phyloP scores from a whole-genome alignment of 2,888 invertebrate genomes.

The Meghimatium bilineatum region DNA sequence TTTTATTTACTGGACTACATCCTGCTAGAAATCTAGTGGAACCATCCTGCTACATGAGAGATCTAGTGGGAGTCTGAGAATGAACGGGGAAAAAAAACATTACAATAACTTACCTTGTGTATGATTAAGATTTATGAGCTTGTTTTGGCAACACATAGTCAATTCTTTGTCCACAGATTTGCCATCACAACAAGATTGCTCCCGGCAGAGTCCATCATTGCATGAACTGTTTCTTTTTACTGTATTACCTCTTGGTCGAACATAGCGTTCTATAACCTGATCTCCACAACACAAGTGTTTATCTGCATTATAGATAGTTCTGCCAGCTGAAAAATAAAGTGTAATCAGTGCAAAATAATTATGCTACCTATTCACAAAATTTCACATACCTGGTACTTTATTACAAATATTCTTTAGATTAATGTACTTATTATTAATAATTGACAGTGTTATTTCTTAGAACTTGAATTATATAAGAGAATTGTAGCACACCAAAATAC shows the following conservation, averaged over 20 bases:
- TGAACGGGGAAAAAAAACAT: slow-evolving; percentile 1
- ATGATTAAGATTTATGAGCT: neutral
- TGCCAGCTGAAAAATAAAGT: neutral
- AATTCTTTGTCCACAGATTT: neutral
- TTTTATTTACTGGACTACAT: too few relatives aligned
- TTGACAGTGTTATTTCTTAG: too few relatives aligned
- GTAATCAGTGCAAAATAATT: neutral
- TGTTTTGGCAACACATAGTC: slow-evolving; percentile 1
- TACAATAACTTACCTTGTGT: slow-evolving; percentile 11
- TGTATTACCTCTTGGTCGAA: neutral
- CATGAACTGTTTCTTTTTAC: neutral
- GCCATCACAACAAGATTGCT: slow-evolving; percentile 2
- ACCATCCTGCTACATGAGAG: too few relatives aligned
- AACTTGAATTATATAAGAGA: too few relatives aligned
- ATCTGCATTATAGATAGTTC: neutral
- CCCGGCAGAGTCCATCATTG: neutral
- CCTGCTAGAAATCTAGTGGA: too few relatives aligned
- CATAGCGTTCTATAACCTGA: neutral
- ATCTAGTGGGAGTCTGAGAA: too few relatives aligned
- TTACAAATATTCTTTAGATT: too few relatives aligned
- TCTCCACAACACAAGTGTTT: slow-evolving; percentile 4
- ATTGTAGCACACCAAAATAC: too few relatives aligned
- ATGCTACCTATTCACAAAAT: too few relatives aligned
- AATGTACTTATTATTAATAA: too few relatives aligned
- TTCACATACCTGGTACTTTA: too few relatives aligned